A percentile compares a stretch with the other conserved stretches of the same genome.
phyloP scores from a whole-genome alignment of 1,140 invertebrate species.

The Catajapyx aquilonaris region DNA sequence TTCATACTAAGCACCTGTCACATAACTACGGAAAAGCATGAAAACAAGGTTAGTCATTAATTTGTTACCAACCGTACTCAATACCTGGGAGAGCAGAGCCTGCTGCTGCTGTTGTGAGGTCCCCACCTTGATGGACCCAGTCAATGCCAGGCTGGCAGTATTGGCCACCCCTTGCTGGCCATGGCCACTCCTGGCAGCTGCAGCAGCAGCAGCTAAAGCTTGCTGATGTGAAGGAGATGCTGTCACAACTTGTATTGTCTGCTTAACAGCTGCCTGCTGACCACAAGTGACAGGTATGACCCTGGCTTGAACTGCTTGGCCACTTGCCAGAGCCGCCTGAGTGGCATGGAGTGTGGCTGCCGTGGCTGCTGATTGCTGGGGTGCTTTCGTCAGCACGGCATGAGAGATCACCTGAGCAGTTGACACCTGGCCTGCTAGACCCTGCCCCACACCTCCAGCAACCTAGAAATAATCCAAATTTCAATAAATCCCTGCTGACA shows the following conservation, averaged over 20 bases:
- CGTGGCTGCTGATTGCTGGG: too few relatives aligned
- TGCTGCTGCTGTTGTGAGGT: slow-evolving; percentile 14
- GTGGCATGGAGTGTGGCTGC: too few relatives aligned
- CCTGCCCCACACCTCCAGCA: slow-evolving; percentile 10
- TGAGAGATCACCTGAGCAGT: slow-evolving; percentile 15
- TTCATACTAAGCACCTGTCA: too few relatives aligned
- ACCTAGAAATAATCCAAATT: too few relatives aligned
- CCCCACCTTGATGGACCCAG: slow-evolving; percentile 15
- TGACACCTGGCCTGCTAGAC: slow-evolving; percentile 5
- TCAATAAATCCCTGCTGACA: too few relatives aligned
- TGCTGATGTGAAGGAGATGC: slow-evolving; percentile 10
- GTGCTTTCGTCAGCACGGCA: slow-evolving; percentile 16
- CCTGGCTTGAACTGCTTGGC: slow-evolving; percentile 19
- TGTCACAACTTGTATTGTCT: slow-evolving; percentile 28
- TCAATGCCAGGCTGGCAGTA: slow-evolving; percentile 11
- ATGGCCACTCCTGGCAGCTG: slow-evolving; percentile 13
- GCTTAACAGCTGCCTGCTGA: slow-evolving; percentile 22
- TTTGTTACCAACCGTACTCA: too few relatives aligned
- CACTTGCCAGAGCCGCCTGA: slow-evolving; percentile 6
- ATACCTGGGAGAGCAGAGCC: slow-evolving; percentile 18
- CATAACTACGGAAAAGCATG: too few relatives aligned
- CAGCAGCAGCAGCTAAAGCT: slow-evolving; percentile 11
- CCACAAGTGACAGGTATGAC: slow-evolving; percentile 26
- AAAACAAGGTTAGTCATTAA: too few relatives aligned
- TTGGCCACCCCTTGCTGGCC: slow-evolving; percentile 11